Evolutionary conservation across 2,113 vertebrate species (phyloP).

Genomic region (Microtus oregoni): DNA sequence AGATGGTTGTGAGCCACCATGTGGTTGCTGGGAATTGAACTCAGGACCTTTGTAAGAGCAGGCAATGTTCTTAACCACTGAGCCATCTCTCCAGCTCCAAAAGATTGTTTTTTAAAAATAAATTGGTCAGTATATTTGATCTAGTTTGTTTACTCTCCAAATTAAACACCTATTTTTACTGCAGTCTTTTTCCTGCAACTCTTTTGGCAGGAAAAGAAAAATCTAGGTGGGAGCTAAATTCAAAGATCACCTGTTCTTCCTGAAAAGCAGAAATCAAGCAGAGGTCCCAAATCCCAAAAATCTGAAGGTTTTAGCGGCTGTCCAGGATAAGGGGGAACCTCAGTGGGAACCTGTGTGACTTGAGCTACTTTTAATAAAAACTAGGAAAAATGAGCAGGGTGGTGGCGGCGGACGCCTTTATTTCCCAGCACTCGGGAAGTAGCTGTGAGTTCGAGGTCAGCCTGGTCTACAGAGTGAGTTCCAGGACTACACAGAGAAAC

Average conservation of each 20-base stretch:
- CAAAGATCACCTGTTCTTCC: neutral
- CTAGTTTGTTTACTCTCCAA: neutral
- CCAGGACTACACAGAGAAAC: too few species aligned
- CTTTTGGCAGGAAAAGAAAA: neutral
- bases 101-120: neutral
- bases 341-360: neutral
- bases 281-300: neutral
- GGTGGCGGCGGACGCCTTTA: too few species aligned
- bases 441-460: too few species aligned
- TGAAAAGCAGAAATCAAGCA: neutral
- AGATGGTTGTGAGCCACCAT: too few species aligned
- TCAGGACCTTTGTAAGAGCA: too few species aligned
- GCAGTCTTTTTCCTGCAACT: neutral
- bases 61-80: too few species aligned
- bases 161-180: neutral
- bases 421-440: too few species aligned
- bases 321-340: neutral
- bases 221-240: neutral
- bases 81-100: too few species aligned
- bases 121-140: neutral
- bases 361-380: conserved; percentile 44
- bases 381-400: neutral
- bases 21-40: too few species aligned
- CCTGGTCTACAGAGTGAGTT: too few species aligned
- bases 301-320: neutral